Percentiles rank a stretch among this genome's conserved stretches.
phyloP scores from a whole-genome alignment of 2,113 vertebrate species.

The Nycticorax nycticorax region DNA sequence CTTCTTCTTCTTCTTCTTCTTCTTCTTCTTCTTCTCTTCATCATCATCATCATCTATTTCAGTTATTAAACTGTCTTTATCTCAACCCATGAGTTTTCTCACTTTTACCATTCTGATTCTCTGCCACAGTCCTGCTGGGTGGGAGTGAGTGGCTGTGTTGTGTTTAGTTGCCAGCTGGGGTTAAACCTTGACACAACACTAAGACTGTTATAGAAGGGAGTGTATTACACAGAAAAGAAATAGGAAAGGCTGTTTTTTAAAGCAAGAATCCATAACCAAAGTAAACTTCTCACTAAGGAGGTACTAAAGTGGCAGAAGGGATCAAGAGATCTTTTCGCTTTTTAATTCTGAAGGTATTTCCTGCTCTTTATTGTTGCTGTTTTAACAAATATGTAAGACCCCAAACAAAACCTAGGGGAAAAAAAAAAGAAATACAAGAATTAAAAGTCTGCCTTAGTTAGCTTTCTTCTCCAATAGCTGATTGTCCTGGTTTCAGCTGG shows the following conservation, averaged over 20 bases:
- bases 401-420: not conserved
- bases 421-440: not conserved
- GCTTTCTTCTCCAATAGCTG: not conserved
- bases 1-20: too few species aligned
- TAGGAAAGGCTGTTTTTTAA: not conserved
- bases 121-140: too few species aligned
- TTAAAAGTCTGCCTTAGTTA: not conserved
- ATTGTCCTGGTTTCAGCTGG: too few species aligned
- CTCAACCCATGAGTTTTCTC: not conserved
- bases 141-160: too few species aligned
- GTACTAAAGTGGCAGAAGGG: not conserved
- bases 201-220: not conserved
- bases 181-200: fast-evolving
- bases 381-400: not conserved
- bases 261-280: fast-evolving
- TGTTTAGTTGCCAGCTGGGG: not conserved
- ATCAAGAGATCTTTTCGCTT: not conserved
- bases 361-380: not conserved
- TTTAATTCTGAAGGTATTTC: not conserved
- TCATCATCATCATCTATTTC: too few species aligned
- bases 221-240: not conserved
- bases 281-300: not conserved
- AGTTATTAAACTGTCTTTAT: not conserved
- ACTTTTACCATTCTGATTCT: too few species aligned
- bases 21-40: too few species aligned